Base-by-base conservation (phyloP, 2,888 invertebrate species). In the Melieria omissa region DNA sequence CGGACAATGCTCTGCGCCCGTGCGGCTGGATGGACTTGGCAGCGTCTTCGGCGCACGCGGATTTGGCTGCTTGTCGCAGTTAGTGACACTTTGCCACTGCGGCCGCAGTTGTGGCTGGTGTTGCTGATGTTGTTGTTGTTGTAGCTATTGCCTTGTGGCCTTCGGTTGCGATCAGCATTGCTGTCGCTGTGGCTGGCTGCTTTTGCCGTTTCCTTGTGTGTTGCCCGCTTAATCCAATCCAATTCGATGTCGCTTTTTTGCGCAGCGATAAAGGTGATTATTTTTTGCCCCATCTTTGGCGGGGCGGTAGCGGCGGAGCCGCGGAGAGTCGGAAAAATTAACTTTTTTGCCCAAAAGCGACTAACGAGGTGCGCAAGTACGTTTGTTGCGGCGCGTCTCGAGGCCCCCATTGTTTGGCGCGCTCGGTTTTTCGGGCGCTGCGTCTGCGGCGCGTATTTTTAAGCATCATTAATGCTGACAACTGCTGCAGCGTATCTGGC, bases 401-500 rank as follows among this genome's bases (percentile, higher is more conserved):
- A 67, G 14, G 58, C 16, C 5, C 42, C 42, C 47, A 44, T 44
- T 42, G 49, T 4, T 4, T 60, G 10, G 45, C 5, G 12, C 6
- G 9, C 29, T n/a, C 16, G n/a, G 55, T 55, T 14, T 8, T 67
- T 71, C 47, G 29, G 29, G 29, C 29, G 29, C 46, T 54, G 12
- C 61, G 65, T 64, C 14, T 6, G 55, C 12, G 14, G 68, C 61
- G 66, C 60, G 77, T 77, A 75, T 77, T 79, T 77, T 77, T 78
- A 80, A 78, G 80, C 80, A 82, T 82, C 84, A 82, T 84, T 84
- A 84, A 83, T 84, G 82, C 83, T 80, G 80, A 61, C 60, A 67
- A 67, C 67, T 60, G 47, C 67, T 60, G 62, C 42, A 54, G 47
- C 29, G 5, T n/a, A 65, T 2, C 58, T 58, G n/a, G 1, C 29